Conservation (phyloP, 2,888 invertebrate species). For the Stenoptilia bipunctidactyla region DNA sequence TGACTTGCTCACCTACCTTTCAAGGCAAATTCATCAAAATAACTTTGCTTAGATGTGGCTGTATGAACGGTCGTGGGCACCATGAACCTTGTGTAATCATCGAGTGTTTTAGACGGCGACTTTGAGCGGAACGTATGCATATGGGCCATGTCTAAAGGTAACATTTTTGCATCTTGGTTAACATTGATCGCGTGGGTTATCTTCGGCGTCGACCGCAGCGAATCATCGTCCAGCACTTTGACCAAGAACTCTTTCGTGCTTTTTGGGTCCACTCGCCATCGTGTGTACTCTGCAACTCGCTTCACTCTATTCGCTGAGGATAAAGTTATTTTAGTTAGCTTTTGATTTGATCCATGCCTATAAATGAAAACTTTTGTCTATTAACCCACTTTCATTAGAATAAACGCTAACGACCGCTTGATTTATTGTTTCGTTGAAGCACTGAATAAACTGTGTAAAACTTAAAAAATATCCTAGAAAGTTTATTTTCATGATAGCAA, state of each 20-base stretch:
- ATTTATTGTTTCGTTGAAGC: no score
- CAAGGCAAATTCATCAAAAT: background rate
- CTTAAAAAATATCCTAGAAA: slow-evolving; percentile 47
- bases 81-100: slow-evolving; percentile 46
- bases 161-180: slow-evolving; percentile 35
- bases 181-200: slow-evolving; percentile 46
- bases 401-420: no score
- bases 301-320: slow-evolving; percentile 37
- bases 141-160: slow-evolving; percentile 42
- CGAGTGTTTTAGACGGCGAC: slow-evolving; percentile 5
- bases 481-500: slow-evolving; percentile 52
- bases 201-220: slow-evolving; percentile 26
- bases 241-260: slow-evolving; percentile 50
- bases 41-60: background rate
- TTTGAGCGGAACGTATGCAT: no score
- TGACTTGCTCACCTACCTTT: background rate
- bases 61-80: slow-evolving; percentile 30
- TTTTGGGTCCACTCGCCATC: slow-evolving; percentile 42
- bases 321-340: no score
- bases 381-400: no score
- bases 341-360: no score
- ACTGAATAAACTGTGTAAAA: slow-evolving; percentile 29
- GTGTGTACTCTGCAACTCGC: slow-evolving; percentile 48
- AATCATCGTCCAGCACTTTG: slow-evolving; percentile 56
- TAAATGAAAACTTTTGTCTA: no score